Percentiles rank a stretch among this genome's conserved stretches.
Conservation (phyloP, 2,888 invertebrate species). For the Criorhina ranunculi region DNA sequence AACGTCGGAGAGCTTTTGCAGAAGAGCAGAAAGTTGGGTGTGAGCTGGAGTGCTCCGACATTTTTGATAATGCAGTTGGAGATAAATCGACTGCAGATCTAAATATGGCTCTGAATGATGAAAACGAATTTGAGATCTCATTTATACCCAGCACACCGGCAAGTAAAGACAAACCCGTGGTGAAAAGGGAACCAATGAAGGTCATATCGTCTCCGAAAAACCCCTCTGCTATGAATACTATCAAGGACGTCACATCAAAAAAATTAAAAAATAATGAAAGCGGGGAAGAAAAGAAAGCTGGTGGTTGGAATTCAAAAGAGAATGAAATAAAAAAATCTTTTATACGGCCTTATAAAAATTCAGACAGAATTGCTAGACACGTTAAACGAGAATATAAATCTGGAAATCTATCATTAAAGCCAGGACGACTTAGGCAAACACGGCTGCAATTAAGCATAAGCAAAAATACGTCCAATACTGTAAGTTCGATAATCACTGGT, state of each 20-base stretch:
- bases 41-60: constrained; percentile 40
- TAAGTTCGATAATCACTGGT: constrained; percentile 48
- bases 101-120: constrained; percentile 81
- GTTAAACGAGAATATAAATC: constrained; percentile 18
- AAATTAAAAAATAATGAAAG: background rate
- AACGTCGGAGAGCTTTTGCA: background rate
- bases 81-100: constrained; percentile 78
- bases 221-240: background rate
- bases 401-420: constrained; percentile 26
- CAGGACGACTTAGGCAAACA: constrained; percentile 33
- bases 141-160: constrained; percentile 61
- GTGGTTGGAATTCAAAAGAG: constrained; percentile 44
- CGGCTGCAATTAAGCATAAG: constrained; percentile 45
- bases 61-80: background rate
- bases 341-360: background rate
- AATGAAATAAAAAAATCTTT: constrained; percentile 8
- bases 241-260: constrained; percentile 13
- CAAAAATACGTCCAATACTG: constrained; percentile 24
- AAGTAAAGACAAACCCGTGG: constrained; percentile 24
- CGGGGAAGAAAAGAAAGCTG: constrained; percentile 1
- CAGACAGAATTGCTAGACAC: background rate
- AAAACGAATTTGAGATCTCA: constrained; percentile 77
- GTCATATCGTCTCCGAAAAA: constrained; percentile 22
- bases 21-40: background rate
- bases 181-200: constrained; percentile 66